Evolutionary conservation across 2,888 invertebrate species (phyloP), one percentile per base, ranked within the genome.

Genomic region (Ormyrus rosae): DNA sequence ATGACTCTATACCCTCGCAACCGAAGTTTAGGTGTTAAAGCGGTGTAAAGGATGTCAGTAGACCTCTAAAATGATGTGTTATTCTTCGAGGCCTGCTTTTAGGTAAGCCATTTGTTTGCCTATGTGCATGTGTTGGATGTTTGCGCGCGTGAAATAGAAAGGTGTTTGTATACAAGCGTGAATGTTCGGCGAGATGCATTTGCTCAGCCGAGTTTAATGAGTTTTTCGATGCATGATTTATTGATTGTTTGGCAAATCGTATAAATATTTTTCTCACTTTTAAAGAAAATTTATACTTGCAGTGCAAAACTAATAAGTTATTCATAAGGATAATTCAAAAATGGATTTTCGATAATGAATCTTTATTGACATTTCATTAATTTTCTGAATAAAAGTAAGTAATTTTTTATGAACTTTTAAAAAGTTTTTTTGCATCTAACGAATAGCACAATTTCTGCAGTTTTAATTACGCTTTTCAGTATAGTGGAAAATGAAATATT

Each of bases 91-190:
- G 48, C 55, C 67, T 13, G 50, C 68, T 65, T 48, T 34, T 73
- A 50, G 81, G 75, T 78, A 78, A 74, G 69, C 73, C 46, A 69
- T 78, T 77, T 64, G 56, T 56, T 56, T 55, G 45, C 7, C 2
- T 61, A 34, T 34, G 34, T 34, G 34, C 34, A 34, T 34, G 34
- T 34, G 34, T 4, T 4, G 34, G 4, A 34, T 34, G 34, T 34
- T 34, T 34, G 34, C 34, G 34, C 34, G 34, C 34, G 34, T 34
- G 34, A 34, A 34, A 34, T 34, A 34, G 34, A 34, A 34, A 34
- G 34, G 34, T 34, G 34, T 81, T 81, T 82, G 80, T 79, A 79
- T 81, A 81, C 81, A 72, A 83, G 82, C 71, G 82, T 73, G 81
- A 19, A 10, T 9, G 81, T 78, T 74, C 79, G 79, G 77, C 67